These are phyloP conservation scores for Rhimphoctona megacephalus DNA, from an alignment of 2,888 invertebrate genomes.

Conservation along the genomic window DNA sequence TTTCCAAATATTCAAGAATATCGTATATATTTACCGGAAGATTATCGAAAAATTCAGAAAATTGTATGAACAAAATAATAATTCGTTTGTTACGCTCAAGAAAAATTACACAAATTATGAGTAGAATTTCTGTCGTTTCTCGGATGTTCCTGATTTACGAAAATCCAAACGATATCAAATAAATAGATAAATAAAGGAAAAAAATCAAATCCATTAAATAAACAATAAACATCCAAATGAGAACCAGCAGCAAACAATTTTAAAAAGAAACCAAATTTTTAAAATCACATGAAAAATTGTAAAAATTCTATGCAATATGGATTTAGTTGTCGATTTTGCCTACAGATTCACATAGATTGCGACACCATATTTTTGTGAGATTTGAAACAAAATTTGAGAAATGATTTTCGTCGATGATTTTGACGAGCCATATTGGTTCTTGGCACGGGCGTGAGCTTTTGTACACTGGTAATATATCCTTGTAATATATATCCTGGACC, in stretches of 20 bases:
- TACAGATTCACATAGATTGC: neutral
- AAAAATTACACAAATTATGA: too few species aligned
- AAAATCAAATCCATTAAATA: too few species aligned
- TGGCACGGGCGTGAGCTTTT: conserved; percentile 51
- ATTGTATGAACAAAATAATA: neutral
- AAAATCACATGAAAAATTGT: neutral
- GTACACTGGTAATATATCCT: conserved; percentile 28
- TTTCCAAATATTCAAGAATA: neutral
- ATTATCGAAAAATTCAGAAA: too few species aligned
- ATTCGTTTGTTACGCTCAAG: too few species aligned
- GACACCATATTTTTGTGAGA: neutral
- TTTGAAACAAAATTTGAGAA: neutral
- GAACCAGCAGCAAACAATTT: too few species aligned
- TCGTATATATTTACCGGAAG: too few species aligned
- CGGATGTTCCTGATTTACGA: too few species aligned
- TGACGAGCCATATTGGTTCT: conserved; percentile 20
- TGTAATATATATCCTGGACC: conserved; percentile 41
- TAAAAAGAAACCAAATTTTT: neutral
- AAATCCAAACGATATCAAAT: too few species aligned
- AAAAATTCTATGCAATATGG: neutral
- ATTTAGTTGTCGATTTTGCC: neutral
- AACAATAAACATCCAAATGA: too few species aligned
- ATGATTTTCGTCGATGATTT: neutral
- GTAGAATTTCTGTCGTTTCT: too few species aligned
- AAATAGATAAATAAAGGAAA: too few species aligned